A percentile compares a stretch with the other conserved stretches of the same genome.
Evolutionary conservation across 2,797 vertebrate genomes (phyloP).

Genomic region (Hirundo rustica): DNA sequence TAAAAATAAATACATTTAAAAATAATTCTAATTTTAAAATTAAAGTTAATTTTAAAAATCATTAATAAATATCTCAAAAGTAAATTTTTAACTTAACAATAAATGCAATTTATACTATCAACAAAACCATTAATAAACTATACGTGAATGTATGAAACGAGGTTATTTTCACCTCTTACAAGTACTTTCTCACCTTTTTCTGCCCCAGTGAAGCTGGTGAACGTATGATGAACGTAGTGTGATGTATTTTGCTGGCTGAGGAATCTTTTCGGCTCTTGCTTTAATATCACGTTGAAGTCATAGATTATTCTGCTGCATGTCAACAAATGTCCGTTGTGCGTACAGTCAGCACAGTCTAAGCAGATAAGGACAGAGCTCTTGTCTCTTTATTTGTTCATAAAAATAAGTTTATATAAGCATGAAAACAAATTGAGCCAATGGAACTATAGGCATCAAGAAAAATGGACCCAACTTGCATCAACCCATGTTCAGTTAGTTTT

Average conservation of each 20-base stretch:
- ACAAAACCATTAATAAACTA: neutral
- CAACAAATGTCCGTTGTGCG: neutral
- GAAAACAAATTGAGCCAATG: neutral
- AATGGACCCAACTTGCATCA: neutral
- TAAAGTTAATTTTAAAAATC: neutral
- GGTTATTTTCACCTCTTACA: neutral
- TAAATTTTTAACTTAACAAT: neutral
- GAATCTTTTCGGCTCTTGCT: neutral
- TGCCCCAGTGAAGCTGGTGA: neutral
- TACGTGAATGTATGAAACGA: neutral
- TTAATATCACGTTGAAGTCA: neutral
- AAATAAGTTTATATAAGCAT: neutral
- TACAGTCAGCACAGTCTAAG: neutral
- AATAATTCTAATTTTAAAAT: neutral
- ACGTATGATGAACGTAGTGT: neutral
- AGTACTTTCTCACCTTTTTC: conserved; percentile 2
- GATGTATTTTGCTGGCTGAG: accelerated
- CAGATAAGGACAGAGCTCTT: neutral
- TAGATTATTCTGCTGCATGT: neutral
- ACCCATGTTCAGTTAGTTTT: accelerated
- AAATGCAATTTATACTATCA: neutral
- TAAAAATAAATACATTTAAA: neutral
- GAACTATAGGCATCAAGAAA: neutral
- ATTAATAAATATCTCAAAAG: neutral
- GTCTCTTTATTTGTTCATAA: neutral